These are phyloP conservation scores for Tachuris rubrigastra DNA, from an alignment of 2,113 vertebrate species.

Conservation along the genomic window DNA sequence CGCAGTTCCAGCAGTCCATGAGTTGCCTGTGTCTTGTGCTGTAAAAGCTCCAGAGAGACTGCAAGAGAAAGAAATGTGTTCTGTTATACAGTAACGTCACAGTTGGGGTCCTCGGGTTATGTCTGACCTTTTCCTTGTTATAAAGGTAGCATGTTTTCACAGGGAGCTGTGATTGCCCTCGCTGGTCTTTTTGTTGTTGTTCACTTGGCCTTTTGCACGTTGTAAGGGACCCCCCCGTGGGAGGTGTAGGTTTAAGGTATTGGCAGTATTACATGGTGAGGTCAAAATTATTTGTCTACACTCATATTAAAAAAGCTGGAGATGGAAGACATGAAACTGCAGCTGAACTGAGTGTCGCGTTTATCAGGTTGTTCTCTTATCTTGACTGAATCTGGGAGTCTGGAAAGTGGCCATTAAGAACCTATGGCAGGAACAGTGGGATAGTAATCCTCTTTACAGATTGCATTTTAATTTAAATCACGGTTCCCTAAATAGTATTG, in stretches of 20 bases:
- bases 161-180: not conserved
- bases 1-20: fast-evolving
- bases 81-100: not conserved
- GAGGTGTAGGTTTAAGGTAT: not conserved
- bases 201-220: not conserved
- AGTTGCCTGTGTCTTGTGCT: not conserved
- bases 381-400: not conserved
- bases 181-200: not conserved
- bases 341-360: not conserved
- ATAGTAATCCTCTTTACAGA: constrained; percentile 8
- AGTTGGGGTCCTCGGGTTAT: not conserved
- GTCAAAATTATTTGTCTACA: not conserved
- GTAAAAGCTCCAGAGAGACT: not conserved
- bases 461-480: constrained; percentile 4
- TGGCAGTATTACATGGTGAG: not conserved
- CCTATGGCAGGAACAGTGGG: not conserved
- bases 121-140: not conserved
- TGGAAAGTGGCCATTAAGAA: not conserved
- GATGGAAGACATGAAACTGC: not conserved
- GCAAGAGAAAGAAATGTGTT: not conserved
- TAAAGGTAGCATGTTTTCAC: not conserved
- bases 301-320: not conserved
- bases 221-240: not conserved
- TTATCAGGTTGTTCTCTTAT: not conserved
- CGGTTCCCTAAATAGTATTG: not conserved